phyloP scores from a whole-genome alignment of 2,888 invertebrate genomes.

The Phlogophora meticulosa region DNA sequence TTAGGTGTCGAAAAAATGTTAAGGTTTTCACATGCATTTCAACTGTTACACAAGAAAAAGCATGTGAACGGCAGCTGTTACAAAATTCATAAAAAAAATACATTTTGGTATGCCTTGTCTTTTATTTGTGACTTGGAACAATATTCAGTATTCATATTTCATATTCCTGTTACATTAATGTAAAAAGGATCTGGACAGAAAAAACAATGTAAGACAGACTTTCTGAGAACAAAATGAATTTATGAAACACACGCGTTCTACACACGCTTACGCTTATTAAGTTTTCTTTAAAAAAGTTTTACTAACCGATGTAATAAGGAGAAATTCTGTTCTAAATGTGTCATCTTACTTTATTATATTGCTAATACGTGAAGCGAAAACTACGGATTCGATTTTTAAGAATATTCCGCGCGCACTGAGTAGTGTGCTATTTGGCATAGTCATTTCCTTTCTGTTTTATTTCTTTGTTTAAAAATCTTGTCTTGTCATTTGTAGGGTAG shows the following conservation, averaged over 20 bases:
- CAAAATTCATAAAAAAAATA: slow-evolving; percentile 62
- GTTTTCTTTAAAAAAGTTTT: neutral
- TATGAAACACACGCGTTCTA: slow-evolving; percentile 18
- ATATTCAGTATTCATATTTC: slow-evolving; percentile 63
- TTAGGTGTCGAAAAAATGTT: slow-evolving; percentile 18
- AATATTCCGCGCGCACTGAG: too few species aligned
- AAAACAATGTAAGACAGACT: slow-evolving; percentile 38
- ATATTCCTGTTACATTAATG: slow-evolving; percentile 64
- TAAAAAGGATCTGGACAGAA: slow-evolving; percentile 48
- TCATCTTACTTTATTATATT: too few species aligned
- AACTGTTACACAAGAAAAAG: slow-evolving; percentile 38
- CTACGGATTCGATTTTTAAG: too few species aligned
- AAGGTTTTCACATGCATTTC: neutral
- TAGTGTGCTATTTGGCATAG: too few species aligned
- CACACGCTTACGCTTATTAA: neutral
- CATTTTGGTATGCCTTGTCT: slow-evolving; percentile 35
- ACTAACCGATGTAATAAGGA: too few species aligned
- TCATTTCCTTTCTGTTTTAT: too few species aligned
- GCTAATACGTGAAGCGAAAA: too few species aligned
- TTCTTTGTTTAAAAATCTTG: too few species aligned
- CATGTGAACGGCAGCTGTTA: slow-evolving; percentile 50
- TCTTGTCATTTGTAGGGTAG: too few species aligned
- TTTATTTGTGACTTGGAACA: slow-evolving; percentile 49
- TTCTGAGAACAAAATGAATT: slow-evolving; percentile 39
- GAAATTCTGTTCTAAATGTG: too few species aligned